Evolutionary conservation across 2,888 invertebrate genomes (phyloP).

Genomic region (Drosophila monieri): DNA sequence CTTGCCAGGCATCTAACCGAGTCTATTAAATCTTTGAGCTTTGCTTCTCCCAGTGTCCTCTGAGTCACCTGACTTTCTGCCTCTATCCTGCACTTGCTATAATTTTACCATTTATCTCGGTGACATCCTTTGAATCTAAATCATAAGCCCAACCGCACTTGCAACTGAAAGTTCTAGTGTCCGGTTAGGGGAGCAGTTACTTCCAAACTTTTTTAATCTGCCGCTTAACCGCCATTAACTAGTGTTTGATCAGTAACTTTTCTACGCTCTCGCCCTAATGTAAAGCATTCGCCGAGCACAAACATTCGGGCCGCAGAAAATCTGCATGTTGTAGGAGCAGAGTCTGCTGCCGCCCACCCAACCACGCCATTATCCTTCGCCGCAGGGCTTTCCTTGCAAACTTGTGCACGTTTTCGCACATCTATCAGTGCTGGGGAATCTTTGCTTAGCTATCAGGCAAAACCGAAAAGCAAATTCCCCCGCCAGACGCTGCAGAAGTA

Average conservation of each 20-base stretch:
- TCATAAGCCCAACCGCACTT: conserved; percentile 4
- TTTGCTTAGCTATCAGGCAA: conserved; percentile 47
- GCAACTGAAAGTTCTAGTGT: too few species aligned
- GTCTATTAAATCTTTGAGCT: not conserved
- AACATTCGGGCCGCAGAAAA: conserved; percentile 54
- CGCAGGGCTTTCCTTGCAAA: conserved; percentile 33
- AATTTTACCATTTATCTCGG: not conserved
- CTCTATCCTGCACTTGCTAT: not conserved
- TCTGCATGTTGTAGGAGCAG: conserved; percentile 59
- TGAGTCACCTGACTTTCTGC: not conserved
- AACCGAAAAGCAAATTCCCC: conserved; percentile 41
- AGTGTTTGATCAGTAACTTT: conserved; percentile 55
- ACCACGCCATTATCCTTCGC: conserved; percentile 7
- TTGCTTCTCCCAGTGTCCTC: not conserved
- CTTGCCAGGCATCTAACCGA: not conserved
- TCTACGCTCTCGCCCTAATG: conserved; percentile 38
- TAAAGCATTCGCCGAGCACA: conserved; percentile 43
- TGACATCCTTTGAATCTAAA: not conserved
- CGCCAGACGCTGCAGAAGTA: conserved; percentile 37
- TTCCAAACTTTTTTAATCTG: conserved; percentile 39
- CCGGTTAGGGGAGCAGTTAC: conserved; percentile 3
- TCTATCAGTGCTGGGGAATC: conserved; percentile 63
- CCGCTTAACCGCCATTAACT: conserved; percentile 22
- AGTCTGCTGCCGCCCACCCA: conserved; percentile 10
- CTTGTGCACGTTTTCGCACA: conserved; percentile 75